Percentiles rank a stretch among this genome's conserved stretches.
phyloP scores from a whole-genome alignment of 2,888 invertebrate genomes.

The Baccha elongata region DNA sequence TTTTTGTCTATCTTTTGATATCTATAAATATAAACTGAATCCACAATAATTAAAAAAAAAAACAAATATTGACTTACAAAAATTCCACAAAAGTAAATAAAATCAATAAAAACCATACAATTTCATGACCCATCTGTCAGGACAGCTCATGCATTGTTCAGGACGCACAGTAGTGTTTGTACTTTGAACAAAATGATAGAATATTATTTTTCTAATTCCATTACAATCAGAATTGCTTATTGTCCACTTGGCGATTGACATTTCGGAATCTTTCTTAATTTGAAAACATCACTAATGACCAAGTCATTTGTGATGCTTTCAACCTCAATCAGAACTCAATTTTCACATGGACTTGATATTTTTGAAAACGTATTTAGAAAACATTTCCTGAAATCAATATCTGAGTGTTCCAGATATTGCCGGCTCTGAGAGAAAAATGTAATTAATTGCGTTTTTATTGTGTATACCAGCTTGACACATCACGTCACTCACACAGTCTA shows the following conservation, averaged over 20 bases:
- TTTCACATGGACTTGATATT: background rate
- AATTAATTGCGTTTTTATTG: conserved; percentile 7
- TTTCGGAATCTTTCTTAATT: background rate
- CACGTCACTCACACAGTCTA: background rate
- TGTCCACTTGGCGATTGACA: conserved; percentile 23
- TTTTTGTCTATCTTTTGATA: no score
- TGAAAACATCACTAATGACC: background rate
- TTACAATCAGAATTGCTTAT: conserved; percentile 1
- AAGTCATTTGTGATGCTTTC: background rate
- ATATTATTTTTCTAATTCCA: background rate
- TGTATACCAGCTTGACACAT: conserved; percentile 14
- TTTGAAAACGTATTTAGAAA: no score
- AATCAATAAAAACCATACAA: conserved; percentile 40
- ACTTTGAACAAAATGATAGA: conserved; percentile 1
- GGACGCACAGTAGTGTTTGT: conserved; percentile 3
- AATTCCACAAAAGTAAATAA: conserved; percentile 5
- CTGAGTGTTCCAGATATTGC: background rate
- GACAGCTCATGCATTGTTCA: conserved; percentile 33
- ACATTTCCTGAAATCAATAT: background rate
- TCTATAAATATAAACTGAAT: background rate
- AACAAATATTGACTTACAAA: background rate
- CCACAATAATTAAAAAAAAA: background rate
- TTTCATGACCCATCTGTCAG: conserved; percentile 10
- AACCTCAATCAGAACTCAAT: background rate
- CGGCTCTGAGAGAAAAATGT: background rate